Evolutionary conservation across 1,140 invertebrate genomes (phyloP), one percentile per base, ranked within the genome.

Genomic region (Drosophila aff.): DNA sequence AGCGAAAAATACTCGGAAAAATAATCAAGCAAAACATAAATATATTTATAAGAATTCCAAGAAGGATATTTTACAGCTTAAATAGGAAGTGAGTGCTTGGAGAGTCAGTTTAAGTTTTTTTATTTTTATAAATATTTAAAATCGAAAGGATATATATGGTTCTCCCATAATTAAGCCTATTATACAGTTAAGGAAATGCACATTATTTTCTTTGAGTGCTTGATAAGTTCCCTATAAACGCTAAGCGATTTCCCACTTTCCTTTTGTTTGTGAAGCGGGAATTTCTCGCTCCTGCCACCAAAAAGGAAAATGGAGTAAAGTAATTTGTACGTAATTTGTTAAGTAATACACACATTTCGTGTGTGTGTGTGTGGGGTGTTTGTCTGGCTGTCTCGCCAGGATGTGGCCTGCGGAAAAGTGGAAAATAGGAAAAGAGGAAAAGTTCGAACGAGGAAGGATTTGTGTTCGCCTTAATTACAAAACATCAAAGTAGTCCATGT

Each of bases 251-350:
- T 89, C 66, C 77, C 40, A 16, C 40, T 67, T 89, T 66, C 66
- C 64, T 43, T 55, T 61, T 52, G 58, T 61, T 69, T 57, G 38
- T 40, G 26, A 36, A 40, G 38, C 47, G 33, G 36, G 21, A 59
- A 23, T 11, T 43, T 31, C 18, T 1, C 36, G 4, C 40, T 21
- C 47, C 36, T 59, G 1, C n/a, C 10, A n/a, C 1, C 4, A 21
- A n/a, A 16, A 43, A 4, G 21, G 10, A 40, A 53, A 55, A 68
- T 50, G 58, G 40, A 85, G 81, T 76, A 90, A 90, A 89, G 85
- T 90, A 89, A 90, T 85, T 89, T 89, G 71, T 90, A 90, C 90
- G 85, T 90, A 90, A 90, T 90, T 90, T 90, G 86, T 90, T 90
- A 90, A 91, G 86, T 85, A 90, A 90, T 82, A 82, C 63, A 80